Evolutionary conservation across 2,113 vertebrate genomes (phyloP).

Genomic region (Lagenorhynchus albirostris): DNA sequence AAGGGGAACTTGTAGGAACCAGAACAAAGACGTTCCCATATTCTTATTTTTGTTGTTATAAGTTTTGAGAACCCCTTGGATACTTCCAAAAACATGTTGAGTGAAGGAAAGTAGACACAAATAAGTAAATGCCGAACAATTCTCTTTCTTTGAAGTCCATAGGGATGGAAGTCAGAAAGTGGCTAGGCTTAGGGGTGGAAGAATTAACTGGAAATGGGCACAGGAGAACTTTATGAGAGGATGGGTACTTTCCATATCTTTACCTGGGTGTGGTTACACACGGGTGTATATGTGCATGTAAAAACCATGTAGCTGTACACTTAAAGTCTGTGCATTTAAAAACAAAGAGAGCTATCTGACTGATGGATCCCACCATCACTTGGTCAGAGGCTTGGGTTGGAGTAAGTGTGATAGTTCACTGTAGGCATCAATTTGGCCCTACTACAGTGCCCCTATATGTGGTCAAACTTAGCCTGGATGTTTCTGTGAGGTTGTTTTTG

Average conservation of each 20-base stretch:
- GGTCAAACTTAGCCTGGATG: background rate
- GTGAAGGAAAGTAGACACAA: background rate
- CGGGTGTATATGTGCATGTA: rapidly evolving
- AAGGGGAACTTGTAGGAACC: background rate
- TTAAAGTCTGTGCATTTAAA: background rate
- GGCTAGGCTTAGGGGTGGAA: no score
- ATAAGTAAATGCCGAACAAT: background rate
- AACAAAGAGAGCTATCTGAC: background rate
- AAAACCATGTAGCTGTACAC: background rate
- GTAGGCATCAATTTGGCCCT: background rate
- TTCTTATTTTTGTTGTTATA: background rate
- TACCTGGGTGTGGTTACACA: background rate
- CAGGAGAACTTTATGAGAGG: rapidly evolving
- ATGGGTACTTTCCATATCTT: background rate
- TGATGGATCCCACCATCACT: background rate
- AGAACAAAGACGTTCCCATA: background rate
- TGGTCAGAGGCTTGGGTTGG: background rate
- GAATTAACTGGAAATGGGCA: background rate
- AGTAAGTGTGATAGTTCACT: background rate
- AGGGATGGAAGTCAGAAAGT: background rate
- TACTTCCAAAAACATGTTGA: background rate
- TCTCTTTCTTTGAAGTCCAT: background rate
- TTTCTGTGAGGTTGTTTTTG: background rate
- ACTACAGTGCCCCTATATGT: background rate
- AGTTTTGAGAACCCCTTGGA: background rate